Evolutionary conservation across 2,113 vertebrate genomes (phyloP).

Genomic region (Actenoides hombroni): DNA sequence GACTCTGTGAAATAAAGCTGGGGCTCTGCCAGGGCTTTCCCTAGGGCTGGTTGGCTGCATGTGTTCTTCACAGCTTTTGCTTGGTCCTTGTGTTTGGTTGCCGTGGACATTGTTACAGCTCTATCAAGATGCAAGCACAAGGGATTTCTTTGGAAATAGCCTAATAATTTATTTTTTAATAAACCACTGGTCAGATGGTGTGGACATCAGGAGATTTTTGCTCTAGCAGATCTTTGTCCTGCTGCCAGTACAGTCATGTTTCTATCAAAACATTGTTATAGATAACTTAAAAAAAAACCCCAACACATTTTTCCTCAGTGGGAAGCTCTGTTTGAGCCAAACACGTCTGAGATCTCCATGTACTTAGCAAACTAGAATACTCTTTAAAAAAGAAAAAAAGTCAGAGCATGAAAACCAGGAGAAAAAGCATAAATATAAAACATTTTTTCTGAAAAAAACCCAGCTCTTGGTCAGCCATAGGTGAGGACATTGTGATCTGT

Average conservation of each 20-base stretch:
- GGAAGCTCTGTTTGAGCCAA: background rate
- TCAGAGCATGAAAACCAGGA: background rate
- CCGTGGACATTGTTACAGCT: background rate
- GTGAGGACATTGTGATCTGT: slow-evolving; percentile 12
- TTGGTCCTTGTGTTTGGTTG: background rate
- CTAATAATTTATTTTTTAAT: slow-evolving; percentile 35
- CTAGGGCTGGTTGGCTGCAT: background rate
- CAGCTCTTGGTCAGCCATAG: background rate
- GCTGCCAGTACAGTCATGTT: background rate
- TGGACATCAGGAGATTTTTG: background rate
- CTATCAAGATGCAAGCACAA: background rate
- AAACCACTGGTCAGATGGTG: background rate
- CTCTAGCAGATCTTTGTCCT: background rate
- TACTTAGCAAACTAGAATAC: background rate
- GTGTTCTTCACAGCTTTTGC: background rate
- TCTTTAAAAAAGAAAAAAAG: background rate
- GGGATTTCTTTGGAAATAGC: background rate
- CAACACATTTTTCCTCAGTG: background rate
- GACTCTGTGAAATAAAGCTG: background rate
- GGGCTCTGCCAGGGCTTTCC: background rate
- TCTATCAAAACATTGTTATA: background rate
- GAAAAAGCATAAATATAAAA: slow-evolving; percentile 51
- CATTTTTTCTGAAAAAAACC: slow-evolving; percentile 7
- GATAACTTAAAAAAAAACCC: background rate
- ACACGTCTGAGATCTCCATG: background rate